Conservation (phyloP, 2,113 vertebrate genomes). For the Jacana jacana region DNA sequence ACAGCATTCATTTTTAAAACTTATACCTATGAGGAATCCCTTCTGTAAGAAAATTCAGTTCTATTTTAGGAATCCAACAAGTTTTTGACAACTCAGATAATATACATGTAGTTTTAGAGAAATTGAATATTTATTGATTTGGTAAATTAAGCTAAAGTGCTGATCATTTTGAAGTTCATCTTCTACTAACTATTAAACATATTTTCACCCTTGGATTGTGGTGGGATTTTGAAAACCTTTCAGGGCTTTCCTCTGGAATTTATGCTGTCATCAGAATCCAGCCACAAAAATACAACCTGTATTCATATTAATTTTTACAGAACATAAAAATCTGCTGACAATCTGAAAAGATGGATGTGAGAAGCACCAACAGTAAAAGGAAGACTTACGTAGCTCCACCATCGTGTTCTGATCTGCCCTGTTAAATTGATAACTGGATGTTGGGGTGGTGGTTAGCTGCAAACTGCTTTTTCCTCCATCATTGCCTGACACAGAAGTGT, state of each 20-base stretch:
- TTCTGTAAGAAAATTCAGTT: not conserved
- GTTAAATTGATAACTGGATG: not conserved
- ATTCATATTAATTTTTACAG: not conserved
- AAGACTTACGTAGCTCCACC: not conserved
- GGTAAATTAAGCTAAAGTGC: not conserved
- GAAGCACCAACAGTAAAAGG: not conserved
- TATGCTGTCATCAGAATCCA: not conserved
- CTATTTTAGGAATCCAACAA: not conserved
- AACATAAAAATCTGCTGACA: not conserved
- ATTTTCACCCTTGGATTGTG: not conserved
- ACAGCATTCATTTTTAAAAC: not conserved
- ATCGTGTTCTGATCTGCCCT: not conserved
- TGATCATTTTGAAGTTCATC: not conserved
- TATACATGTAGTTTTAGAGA: not conserved
- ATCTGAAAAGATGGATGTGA: not conserved
- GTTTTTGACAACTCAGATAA: not conserved
- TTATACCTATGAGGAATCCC: not conserved
- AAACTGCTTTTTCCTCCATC: not conserved
- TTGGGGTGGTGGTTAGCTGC: not conserved
- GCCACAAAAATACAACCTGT: not conserved
- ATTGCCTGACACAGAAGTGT: too few relatives aligned
- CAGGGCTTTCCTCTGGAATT: not conserved
- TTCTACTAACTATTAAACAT: not conserved
- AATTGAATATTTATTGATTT: not conserved
- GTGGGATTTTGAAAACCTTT: not conserved